phyloP scores from a whole-genome alignment of 2,113 vertebrate species.

The Atherinomorus stipes region DNA sequence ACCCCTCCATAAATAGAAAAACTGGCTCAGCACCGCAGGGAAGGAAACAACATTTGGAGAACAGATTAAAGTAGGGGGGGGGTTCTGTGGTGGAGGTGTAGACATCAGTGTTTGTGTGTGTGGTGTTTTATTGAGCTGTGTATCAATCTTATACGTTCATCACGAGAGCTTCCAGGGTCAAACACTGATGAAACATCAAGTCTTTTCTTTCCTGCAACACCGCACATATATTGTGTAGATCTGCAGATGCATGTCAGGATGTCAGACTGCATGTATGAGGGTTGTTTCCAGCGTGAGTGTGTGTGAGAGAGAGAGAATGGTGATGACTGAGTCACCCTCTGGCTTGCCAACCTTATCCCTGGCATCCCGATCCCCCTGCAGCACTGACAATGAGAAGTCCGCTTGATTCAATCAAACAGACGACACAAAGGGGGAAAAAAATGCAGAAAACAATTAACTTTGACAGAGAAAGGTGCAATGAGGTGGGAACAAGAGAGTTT shows the following conservation, averaged over 20 bases:
- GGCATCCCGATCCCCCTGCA: slow-evolving; percentile 43
- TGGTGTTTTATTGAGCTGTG: slow-evolving; percentile 21
- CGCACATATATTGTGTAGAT: background rate
- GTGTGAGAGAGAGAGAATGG: slow-evolving; percentile 10
- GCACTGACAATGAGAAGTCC: slow-evolving; percentile 50
- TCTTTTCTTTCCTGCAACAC: slow-evolving; percentile 12
- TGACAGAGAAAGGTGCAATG: slow-evolving; percentile 41
- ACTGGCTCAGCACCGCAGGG: slow-evolving; percentile 67
- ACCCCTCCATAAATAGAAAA: slow-evolving; percentile 78
- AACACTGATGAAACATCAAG: slow-evolving; percentile 9
- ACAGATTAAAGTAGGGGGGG: slow-evolving; percentile 65
- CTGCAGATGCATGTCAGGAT: slow-evolving; percentile 12
- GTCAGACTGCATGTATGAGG: slow-evolving; percentile 38
- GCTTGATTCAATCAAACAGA: slow-evolving; percentile 61
- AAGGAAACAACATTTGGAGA: slow-evolving; percentile 77
- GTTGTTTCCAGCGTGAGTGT: slow-evolving; percentile 20
- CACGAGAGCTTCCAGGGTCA: slow-evolving; percentile 32
- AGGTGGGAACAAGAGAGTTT: slow-evolving; percentile 15
- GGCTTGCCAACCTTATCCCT: slow-evolving; percentile 60
- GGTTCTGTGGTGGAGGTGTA: slow-evolving; percentile 31
- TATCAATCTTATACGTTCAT: slow-evolving; percentile 24
- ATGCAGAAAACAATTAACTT: slow-evolving; percentile 65
- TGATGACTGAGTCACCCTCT: slow-evolving; percentile 46
- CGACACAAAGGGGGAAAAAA: slow-evolving; percentile 30
- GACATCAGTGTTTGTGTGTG: slow-evolving; percentile 17